phyloP scores from a whole-genome alignment of 1,140 invertebrate genomes.

The Zaprionus inermis region DNA sequence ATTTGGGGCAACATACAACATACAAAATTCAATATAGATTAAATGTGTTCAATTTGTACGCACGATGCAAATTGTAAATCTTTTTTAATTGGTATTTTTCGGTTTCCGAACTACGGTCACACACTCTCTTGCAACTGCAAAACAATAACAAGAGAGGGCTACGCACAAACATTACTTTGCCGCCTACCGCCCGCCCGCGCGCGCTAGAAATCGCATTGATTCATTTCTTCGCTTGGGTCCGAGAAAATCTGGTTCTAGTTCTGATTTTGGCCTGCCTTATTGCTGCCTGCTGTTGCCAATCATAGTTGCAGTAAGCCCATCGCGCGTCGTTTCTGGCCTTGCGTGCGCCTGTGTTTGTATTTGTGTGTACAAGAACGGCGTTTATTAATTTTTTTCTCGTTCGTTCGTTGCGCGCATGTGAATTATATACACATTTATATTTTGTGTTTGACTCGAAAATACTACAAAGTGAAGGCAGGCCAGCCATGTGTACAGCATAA shows the following conservation, averaged over 20 bases:
- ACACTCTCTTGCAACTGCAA: slow-evolving; percentile 32
- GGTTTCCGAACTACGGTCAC: slow-evolving; percentile 9
- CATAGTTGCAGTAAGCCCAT: slow-evolving; percentile 36
- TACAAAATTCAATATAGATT: no score
- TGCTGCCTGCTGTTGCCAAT: slow-evolving; percentile 37
- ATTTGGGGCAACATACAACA: no score
- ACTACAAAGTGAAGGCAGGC: slow-evolving; percentile 30
- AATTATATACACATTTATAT: slow-evolving; percentile 5
- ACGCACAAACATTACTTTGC: slow-evolving; percentile 62
- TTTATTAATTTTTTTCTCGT: slow-evolving; percentile 20
- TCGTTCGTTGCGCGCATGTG: slow-evolving; percentile 26
- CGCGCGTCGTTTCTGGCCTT: slow-evolving; percentile 27
- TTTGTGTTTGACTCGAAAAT: slow-evolving; percentile 23
- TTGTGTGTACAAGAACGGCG: slow-evolving; percentile 22
- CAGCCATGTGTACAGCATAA: slow-evolving; percentile 34
- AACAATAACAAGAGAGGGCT: slow-evolving; percentile 61
- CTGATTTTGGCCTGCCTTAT: slow-evolving; percentile 17
- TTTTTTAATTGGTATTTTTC: not conserved
- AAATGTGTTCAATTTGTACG: no score
- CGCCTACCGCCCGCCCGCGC: slow-evolving; percentile 33
- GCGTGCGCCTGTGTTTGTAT: slow-evolving; percentile 11
- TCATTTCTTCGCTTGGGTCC: slow-evolving; percentile 28
- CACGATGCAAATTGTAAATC: not conserved
- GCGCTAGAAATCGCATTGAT: slow-evolving; percentile 41
- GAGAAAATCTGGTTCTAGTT: slow-evolving; percentile 37